These are phyloP conservation scores for Tipula helvola DNA, from an alignment of 2,888 invertebrate species.

Conservation along the genomic window DNA sequence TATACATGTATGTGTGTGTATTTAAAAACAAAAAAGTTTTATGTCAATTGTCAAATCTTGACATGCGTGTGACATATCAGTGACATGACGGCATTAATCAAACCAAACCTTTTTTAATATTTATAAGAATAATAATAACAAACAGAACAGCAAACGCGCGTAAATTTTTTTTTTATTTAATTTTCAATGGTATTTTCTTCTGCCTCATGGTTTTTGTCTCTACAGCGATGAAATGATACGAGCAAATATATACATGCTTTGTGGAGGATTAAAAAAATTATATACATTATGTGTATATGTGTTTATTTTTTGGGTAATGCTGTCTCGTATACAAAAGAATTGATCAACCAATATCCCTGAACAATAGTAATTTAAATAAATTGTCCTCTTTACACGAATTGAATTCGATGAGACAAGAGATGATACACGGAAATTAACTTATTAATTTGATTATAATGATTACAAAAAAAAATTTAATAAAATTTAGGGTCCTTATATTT, in stretches of 20 bases:
- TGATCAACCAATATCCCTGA: background rate
- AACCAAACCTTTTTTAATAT: constrained; percentile 18
- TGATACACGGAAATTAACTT: background rate
- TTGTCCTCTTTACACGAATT: background rate
- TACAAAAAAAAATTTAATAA: background rate
- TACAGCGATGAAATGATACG: background rate
- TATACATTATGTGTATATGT: background rate
- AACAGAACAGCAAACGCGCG: constrained; percentile 7
- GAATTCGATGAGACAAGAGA: background rate
- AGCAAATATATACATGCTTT: background rate
- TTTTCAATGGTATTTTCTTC: constrained; percentile 6
- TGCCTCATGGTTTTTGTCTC: background rate
- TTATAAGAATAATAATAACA: background rate
- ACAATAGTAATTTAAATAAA: background rate
- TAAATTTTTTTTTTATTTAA: constrained; percentile 4
- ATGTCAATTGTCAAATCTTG: constrained; percentile 38
- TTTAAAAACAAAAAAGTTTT: constrained; percentile 16
- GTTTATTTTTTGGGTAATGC: background rate
- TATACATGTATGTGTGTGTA: background rate
- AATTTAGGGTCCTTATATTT: background rate
- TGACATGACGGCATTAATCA: constrained; percentile 39
- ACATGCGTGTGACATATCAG: constrained; percentile 39
- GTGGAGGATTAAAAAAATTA: background rate
- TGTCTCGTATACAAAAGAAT: background rate
- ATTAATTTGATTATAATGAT: background rate